These are phyloP conservation scores for Carassius carassius DNA, from an alignment of 2,113 vertebrate species.

Conservation along the genomic window DNA sequence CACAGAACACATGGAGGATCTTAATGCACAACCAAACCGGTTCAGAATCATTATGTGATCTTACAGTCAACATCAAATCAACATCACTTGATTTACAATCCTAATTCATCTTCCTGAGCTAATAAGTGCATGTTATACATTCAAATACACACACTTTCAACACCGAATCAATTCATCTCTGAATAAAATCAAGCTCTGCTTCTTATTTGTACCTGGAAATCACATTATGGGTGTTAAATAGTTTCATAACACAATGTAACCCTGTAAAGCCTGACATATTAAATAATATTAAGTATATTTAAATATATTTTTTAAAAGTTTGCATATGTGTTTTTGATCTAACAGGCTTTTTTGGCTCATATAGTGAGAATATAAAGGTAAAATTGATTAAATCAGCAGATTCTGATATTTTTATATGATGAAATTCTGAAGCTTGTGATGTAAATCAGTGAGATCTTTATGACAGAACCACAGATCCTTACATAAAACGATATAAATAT, in stretches of 20 bases:
- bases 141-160: neutral
- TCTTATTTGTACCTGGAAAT: neutral
- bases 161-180: neutral
- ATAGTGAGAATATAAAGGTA: too few species aligned
- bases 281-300: neutral
- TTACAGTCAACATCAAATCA: neutral
- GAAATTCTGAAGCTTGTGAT: neutral
- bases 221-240: neutral
- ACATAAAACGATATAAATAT: too few species aligned
- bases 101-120: neutral
- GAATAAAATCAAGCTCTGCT: neutral
- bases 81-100: neutral
- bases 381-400: too few species aligned
- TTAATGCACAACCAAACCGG: neutral
- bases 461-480: neutral
- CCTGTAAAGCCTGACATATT: neutral
- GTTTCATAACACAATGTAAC: neutral
- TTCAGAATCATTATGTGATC: neutral
- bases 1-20: neutral
- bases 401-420: too few species aligned
- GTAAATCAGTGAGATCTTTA: neutral
- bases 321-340: neutral
- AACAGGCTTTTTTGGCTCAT: too few species aligned
- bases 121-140: neutral
- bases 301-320: too few species aligned